Percentiles rank a stretch among this genome's conserved stretches.
These are phyloP conservation scores for Chrysopilus asiliformis DNA, from an alignment of 2,888 invertebrate genomes.

Conservation along the genomic window DNA sequence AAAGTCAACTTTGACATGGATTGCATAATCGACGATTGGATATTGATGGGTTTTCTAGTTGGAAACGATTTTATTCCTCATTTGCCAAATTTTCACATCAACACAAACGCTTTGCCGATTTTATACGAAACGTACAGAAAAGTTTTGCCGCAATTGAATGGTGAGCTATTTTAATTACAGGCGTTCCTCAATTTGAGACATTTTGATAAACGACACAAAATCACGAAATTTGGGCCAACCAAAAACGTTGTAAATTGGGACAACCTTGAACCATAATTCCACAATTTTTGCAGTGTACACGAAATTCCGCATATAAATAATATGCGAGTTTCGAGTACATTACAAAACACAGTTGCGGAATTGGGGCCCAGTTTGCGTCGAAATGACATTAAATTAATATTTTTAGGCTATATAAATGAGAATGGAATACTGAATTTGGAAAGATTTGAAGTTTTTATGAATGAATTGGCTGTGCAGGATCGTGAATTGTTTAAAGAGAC, in stretches of 20 bases:
- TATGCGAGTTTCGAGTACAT: no score
- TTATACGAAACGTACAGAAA: slow-evolving; percentile 80
- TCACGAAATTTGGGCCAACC: no score
- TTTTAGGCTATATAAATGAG: slow-evolving; percentile 84
- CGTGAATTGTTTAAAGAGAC: slow-evolving; percentile 60
- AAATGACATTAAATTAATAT: no score
- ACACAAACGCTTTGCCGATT: slow-evolving; percentile 73
- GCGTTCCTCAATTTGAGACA: no score
- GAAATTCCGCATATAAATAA: no score
- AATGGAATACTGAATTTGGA: slow-evolving; percentile 66
- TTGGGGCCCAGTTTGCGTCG: no score
- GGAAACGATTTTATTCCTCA: slow-evolving; percentile 98
- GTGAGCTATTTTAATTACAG: neutral
- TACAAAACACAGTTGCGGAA: no score
- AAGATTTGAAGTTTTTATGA: slow-evolving; percentile 77
- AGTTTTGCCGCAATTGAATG: slow-evolving; percentile 62
- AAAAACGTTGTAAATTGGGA: no score
- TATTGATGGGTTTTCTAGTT: slow-evolving; percentile 90
- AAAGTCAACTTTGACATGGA: slow-evolving; percentile 68
- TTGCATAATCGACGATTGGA: slow-evolving; percentile 94
- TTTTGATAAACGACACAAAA: no score
- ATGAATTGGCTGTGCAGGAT: slow-evolving; percentile 58
- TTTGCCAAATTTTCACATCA: slow-evolving; percentile 88
- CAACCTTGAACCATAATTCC: no score
- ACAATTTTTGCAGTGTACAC: no score